Base-by-base conservation (phyloP, 2,113 vertebrate species). In the Pangasianodon hypophthalmus region DNA sequence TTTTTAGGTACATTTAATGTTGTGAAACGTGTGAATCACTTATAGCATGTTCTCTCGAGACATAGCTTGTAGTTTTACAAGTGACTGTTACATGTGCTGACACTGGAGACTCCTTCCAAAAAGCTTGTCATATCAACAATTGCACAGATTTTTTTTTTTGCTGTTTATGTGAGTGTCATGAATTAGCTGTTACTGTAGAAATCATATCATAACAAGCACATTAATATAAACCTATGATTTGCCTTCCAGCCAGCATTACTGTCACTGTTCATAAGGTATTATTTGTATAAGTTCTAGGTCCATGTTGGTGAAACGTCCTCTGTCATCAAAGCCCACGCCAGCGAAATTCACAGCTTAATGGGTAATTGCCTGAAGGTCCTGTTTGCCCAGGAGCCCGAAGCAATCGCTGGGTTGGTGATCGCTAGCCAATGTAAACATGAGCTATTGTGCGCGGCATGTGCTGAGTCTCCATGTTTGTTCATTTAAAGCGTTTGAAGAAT, bases 401-500 rank as follows among this genome's bases (percentile, higher is more conserved):
- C 54, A 41, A 3, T 60, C 56, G 26, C 44, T 83, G n/a, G 54
- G 9, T 41, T 83, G 48, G 81, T 58, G n/a, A 37, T 37, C 50
- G 11, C 50, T 37, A 41, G 81, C 81, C 54, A 60, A 41, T 44
- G 81, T 60, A 44, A 84, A 60, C 81, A 60, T 19, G 81, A 84
- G 32, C 54, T 3, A 18, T 82, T 54, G 48, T 82, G 79, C 6
- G 24, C 16, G 16, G 54, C 54, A 58, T 24, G 32, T 58, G 54
- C 81, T 6, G 81, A 83, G 32, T 58, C 54, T 58, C 32, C 10
- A 0, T 84, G 81, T 58, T 84, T 84, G 81, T 84, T 41, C 81
- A 60, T 60, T 84, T 58, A 84, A 60, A 82, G 77, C 13, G 6
- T 52, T n/a, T 80, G 48, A 80, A 18, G 77, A 50, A 80, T 80